These are phyloP conservation scores for Remorina albescens DNA, from an alignment of 2,797 vertebrate species.

Conservation along the genomic window DNA sequence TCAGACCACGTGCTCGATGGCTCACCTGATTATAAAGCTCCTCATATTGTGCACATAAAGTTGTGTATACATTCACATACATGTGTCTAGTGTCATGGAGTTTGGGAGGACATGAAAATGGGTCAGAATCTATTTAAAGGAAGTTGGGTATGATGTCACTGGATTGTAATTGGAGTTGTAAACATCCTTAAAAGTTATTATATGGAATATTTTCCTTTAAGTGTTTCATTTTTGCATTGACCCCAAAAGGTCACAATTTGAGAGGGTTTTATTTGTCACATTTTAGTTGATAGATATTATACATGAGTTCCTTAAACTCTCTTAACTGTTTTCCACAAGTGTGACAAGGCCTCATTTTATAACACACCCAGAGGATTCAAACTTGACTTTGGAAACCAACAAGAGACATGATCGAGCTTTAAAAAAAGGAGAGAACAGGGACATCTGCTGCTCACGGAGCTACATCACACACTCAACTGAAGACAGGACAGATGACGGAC, in stretches of 20 bases:
- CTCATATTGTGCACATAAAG: background rate
- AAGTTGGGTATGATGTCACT: conserved; percentile 8
- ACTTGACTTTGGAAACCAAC: background rate
- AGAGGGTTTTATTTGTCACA: background rate
- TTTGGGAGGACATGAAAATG: background rate
- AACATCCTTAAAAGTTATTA: background rate
- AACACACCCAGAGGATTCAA: background rate
- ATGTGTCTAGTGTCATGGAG: background rate
- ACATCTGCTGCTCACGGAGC: conserved; percentile 46
- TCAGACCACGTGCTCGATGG: conserved; percentile 35
- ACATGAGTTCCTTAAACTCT: background rate
- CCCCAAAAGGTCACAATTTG: background rate
- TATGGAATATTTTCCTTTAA: background rate
- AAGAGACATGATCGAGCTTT: background rate
- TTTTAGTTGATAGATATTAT: background rate
- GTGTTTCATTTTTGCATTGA: conserved; percentile 2
- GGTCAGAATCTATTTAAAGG: conserved; percentile 49
- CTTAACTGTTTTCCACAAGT: background rate
- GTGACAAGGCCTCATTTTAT: conserved; percentile 4
- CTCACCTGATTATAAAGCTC: conserved; percentile 30
- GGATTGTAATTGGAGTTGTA: too few species aligned
- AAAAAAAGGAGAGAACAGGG: conserved; percentile 7
- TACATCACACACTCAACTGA: background rate
- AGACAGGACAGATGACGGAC: background rate
- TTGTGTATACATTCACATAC: background rate